These are phyloP conservation scores for Euplexia lucipara DNA, from an alignment of 2,888 invertebrate species.

Conservation along the genomic window DNA sequence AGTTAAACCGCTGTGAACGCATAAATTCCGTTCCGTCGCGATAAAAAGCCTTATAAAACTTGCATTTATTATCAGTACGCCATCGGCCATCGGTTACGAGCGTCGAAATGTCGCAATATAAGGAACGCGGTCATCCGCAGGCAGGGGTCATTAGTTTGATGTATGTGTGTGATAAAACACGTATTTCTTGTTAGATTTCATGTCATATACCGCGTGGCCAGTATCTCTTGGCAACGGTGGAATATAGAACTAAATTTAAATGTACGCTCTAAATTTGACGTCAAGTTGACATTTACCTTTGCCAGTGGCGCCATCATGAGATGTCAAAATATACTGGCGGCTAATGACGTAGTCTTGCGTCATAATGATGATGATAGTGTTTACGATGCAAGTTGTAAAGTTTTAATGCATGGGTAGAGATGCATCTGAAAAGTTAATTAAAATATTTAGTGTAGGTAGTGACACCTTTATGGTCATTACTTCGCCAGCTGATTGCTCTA, in stretches of 20 bases:
- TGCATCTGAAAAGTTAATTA: constrained; percentile 40
- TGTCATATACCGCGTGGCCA: constrained; percentile 46
- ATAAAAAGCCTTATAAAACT: constrained; percentile 83
- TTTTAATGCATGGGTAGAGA: constrained; percentile 45
- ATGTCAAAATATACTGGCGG: constrained; percentile 24
- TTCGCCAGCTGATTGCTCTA: constrained; percentile 23
- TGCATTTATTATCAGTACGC: constrained; percentile 79
- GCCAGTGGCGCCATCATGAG: neutral
- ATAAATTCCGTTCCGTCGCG: constrained; percentile 78
- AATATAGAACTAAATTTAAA: constrained; percentile 49
- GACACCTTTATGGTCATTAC: constrained; percentile 43
- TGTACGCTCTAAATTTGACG: constrained; percentile 16
- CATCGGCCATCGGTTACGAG: constrained; percentile 72
- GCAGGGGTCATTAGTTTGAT: constrained; percentile 80
- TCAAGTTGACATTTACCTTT: constrained; percentile 33
- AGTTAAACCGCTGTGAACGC: constrained; percentile 75
- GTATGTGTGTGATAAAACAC: constrained; percentile 74
- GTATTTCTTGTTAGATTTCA: constrained; percentile 65
- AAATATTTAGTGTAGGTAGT: constrained; percentile 43
- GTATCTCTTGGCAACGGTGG: constrained; percentile 43
- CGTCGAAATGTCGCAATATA: constrained; percentile 74
- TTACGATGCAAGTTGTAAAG: constrained; percentile 35
- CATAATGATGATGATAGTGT: constrained; percentile 26
- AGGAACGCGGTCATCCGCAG: constrained; percentile 71
- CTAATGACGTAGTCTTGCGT: constrained; percentile 40